Conservation (phyloP, 2,888 invertebrate species). For the Allophyes oxyacanthae region DNA sequence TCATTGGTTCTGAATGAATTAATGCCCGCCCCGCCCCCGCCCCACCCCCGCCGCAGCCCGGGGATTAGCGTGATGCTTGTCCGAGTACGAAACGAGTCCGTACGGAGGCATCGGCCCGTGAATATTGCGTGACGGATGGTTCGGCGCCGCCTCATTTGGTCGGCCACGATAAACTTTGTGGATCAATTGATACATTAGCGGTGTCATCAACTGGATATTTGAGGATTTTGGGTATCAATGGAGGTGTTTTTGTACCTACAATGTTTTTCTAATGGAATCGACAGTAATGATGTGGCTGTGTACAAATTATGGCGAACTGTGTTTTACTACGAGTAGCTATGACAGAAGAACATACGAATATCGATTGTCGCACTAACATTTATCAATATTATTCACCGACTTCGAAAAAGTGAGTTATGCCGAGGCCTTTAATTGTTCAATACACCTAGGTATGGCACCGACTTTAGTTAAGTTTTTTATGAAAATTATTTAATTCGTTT, state of each 20-base stretch:
- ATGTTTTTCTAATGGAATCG: too few species aligned
- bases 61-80: conserved; percentile 59
- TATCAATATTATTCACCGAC: too few species aligned
- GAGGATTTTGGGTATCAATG: neutral
- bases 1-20: conserved; percentile 71
- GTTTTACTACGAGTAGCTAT: too few species aligned
- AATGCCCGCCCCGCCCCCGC: conserved; percentile 51
- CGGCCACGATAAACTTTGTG: conserved; percentile 38
- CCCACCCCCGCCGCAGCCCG: conserved; percentile 34
- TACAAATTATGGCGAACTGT: too few species aligned
- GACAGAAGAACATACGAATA: too few species aligned
- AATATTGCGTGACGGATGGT: conserved; percentile 53
- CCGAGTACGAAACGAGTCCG: conserved; percentile 53
- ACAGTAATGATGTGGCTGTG: too few species aligned
- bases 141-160: conserved; percentile 43
- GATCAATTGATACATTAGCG: conserved; percentile 44
- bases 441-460: too few species aligned
- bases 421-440: too few species aligned
- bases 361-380: too few species aligned
- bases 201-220: conserved; percentile 19
- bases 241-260: neutral
- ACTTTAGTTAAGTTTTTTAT: too few species aligned
- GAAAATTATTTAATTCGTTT: too few species aligned
- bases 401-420: too few species aligned
- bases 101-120: conserved; percentile 49